These are phyloP conservation scores for Drosophila nigricruria DNA, from an alignment of 2,888 invertebrate genomes.

Conservation along the genomic window DNA sequence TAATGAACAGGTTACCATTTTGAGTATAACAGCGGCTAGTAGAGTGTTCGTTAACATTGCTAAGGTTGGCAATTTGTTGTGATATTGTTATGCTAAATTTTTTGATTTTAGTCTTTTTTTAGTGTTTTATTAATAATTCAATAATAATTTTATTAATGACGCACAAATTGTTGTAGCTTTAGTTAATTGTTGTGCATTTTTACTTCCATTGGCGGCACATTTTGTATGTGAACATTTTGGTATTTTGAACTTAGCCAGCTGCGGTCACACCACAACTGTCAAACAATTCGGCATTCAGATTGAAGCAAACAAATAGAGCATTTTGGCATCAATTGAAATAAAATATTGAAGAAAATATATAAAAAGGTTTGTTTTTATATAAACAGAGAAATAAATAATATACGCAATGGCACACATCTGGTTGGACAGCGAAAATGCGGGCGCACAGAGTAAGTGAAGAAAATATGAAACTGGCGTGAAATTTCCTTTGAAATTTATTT, in stretches of 20 bases:
- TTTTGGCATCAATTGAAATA: slow-evolving; percentile 20
- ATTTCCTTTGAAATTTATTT: neutral
- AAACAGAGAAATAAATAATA: neutral
- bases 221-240: neutral
- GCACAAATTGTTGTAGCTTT: neutral
- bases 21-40: slow-evolving; percentile 22
- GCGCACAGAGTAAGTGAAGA: slow-evolving; percentile 30
- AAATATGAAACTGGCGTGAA: neutral
- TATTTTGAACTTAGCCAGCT: neutral
- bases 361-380: neutral
- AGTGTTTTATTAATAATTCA: neutral
- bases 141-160: neutral
- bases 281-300: slow-evolving; percentile 11
- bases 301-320: neutral
- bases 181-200: neutral
- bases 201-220: neutral
- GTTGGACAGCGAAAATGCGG: slow-evolving; percentile 46
- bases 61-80: neutral
- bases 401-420: slow-evolving; percentile 46
- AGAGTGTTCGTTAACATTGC: neutral
- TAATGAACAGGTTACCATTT: slow-evolving; percentile 26
- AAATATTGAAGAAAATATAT: neutral
- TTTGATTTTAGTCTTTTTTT: too few species aligned
- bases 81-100: neutral
- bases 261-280: slow-evolving; percentile 22